Evolutionary conservation across 1,140 invertebrate genomes (phyloP), one percentile per base, ranked within the genome.

Genomic region (Gyrodactylus salaris): DNA sequence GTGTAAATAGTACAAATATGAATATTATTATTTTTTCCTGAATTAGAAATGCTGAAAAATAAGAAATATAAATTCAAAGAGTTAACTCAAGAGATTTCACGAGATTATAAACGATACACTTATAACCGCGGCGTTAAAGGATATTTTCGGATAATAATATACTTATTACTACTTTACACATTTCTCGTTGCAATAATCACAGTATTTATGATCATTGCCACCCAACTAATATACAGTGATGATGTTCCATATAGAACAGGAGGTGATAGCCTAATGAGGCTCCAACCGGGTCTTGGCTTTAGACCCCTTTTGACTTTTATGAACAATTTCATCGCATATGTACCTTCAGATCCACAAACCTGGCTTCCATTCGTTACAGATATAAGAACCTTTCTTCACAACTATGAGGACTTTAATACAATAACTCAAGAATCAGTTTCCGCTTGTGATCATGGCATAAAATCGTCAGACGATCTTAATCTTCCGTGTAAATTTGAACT

Each of bases 231-330:
- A 25, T 24, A 24, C 2, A 71, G 25, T 71, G 70, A 71, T 24
- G 70, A 71, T 71, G 70, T 71, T 7, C 70, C 70, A 25, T 71
- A 25, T 25, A 24, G 70, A 71, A 71, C 21, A 25, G 70, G 70
- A 71, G 1, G 1, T 1, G 25, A 71, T 22, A 71, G 70, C 26
- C 1, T 71, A 24, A 25, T 71, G n/a, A 71, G 26, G 25, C 21
- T 24, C 26, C 20, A 7, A 24, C n/a, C 70, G 26, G 70, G 25
- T 25, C 70, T 71, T 26, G 25, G 70, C 20, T 71, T 71, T 26
- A 71, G 70, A 25, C 70, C 70, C 26, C 23, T 71, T 25, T 20
- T 71, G 1, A 20, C 21, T 20, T 71, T 22, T 22, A 71, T 20
- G 20, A 71, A 21, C 1, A 25, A 21, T 25, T 71, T 71, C 1